phyloP scores from a whole-genome alignment of 2,888 invertebrate genomes.

The Acleris laterana region DNA sequence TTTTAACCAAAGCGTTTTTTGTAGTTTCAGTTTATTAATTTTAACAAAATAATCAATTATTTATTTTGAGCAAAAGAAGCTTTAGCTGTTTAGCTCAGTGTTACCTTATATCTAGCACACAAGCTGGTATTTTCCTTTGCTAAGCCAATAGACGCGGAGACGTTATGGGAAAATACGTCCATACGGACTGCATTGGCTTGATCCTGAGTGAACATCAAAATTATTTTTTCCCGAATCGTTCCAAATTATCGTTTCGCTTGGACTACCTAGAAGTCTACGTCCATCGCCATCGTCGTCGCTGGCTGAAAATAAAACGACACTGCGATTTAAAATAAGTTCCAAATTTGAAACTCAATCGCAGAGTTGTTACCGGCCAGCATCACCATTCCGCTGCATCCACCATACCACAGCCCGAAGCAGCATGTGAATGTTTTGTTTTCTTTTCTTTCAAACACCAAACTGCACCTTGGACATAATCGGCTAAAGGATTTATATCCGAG shows the following conservation, averaged over 20 bases:
- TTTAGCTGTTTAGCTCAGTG: constrained; percentile 55
- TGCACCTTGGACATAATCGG: constrained; percentile 82
- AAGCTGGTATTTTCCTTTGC: constrained; percentile 61
- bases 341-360: constrained; percentile 56
- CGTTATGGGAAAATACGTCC: constrained; percentile 64
- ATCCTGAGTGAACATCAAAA: constrained; percentile 42
- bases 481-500: constrained; percentile 83
- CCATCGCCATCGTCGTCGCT: constrained; percentile 68
- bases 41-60: constrained; percentile 42
- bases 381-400: constrained; percentile 75
- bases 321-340: constrained; percentile 47
- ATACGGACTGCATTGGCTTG: constrained; percentile 51
- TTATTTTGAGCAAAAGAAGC: constrained; percentile 50
- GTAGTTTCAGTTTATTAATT: constrained; percentile 38
- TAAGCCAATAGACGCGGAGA: constrained; percentile 59
- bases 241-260: constrained; percentile 66
- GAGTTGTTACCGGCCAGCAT: constrained; percentile 59
- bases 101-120: constrained; percentile 47
- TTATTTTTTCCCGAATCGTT: constrained; percentile 67
- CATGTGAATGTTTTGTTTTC: constrained; percentile 85
- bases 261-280: constrained; percentile 69
- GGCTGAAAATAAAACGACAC: constrained; percentile 52
- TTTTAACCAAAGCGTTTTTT: constrained; percentile 58
- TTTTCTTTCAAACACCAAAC: constrained; percentile 83
- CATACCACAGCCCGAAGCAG: constrained; percentile 79